phyloP scores from a whole-genome alignment of 2,888 invertebrate species.

The Agriopis marginaria region DNA sequence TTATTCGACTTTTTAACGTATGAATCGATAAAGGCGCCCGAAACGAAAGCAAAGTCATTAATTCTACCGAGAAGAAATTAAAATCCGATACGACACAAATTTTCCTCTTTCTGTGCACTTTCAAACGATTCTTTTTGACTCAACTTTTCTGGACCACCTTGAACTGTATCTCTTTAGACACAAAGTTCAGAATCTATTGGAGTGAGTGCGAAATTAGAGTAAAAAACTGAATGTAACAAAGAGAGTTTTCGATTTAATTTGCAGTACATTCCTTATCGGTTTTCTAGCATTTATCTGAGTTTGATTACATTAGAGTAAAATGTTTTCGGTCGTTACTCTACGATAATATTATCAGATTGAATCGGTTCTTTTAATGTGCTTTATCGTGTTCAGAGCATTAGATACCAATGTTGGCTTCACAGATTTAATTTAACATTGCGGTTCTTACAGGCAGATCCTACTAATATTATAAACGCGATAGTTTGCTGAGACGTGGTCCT shows the following conservation, averaged over 20 bases:
- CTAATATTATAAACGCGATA: no score
- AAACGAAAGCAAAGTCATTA: constrained; percentile 79
- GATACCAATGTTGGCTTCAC: not conserved
- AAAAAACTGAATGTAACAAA: constrained; percentile 50
- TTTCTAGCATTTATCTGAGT: constrained; percentile 79
- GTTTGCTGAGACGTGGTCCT: no score
- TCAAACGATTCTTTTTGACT: constrained; percentile 52
- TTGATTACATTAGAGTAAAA: constrained; percentile 79
- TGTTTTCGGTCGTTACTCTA: constrained; percentile 52
- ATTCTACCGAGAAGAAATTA: constrained; percentile 82
- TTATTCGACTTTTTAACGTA: constrained; percentile 60
- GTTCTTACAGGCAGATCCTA: no score
- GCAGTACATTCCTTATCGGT: constrained; percentile 78
- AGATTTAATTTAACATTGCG: not conserved
- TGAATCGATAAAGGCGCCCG: constrained; percentile 65
- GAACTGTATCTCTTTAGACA: not conserved
- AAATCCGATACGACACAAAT: constrained; percentile 85
- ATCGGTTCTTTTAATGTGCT: constrained; percentile 2
- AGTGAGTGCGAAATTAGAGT: constrained; percentile 38
- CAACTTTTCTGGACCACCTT: constrained; percentile 29
- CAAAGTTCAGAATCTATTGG: constrained; percentile 45
- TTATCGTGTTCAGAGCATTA: constrained; percentile 1
- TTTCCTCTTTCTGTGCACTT: constrained; percentile 63
- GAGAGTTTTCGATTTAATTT: constrained; percentile 81
- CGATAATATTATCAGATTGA: constrained; percentile 17